Evolutionary conservation across 23 tunicate genomes (phyloP), one percentile per base, ranked within the genome.

Genomic region (Corella eumyota): DNA sequence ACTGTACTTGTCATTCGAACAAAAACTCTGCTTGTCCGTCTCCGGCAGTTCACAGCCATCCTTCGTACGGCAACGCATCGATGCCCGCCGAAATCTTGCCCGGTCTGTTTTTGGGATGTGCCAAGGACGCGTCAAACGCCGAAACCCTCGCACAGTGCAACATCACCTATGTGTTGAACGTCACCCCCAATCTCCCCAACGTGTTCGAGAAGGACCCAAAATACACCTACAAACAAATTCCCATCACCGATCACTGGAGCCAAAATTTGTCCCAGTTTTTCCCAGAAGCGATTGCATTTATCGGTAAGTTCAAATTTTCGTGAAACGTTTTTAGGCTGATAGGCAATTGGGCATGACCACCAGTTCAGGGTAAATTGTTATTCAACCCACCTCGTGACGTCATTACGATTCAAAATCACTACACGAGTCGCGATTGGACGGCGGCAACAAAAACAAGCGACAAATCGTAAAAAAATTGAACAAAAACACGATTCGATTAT

Each of bases 231-330:
- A 88, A 88, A 57, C 96, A 88, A 46, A 88, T 88, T 48, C 90
- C 96, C 23, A 88, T 88, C 60, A 72, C 83, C 61, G 96, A 88
- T 57, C 96, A 88, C 62, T 88, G 96, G 96, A 88, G 88, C 49
- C 96, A 88, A 62, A 88, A 88, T 45, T 69, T 88, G 51, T 88
- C 96, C 28, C 96, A 88, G 67, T 88, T 88, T 53, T 88, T 88
- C 52, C 96, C 96, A 38, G 96, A 78, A 51, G 81, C 81, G 25
- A 88, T 88, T 31, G 40, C 74, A n/a, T 88, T 88, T 72, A 88
- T 88, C 33, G 96, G 96, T 88, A 65, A 73, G 96, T 69, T 20
- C 15, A 5, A 51, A 51, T n/a, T 9, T 51, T 27, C 57, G 57
- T 27, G 15, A 6, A 44, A 44, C 49, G 13, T 44, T 44, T 13